Base-by-base conservation (phyloP, 1,140 invertebrate genomes). In the Tetragonula clypearis region DNA sequence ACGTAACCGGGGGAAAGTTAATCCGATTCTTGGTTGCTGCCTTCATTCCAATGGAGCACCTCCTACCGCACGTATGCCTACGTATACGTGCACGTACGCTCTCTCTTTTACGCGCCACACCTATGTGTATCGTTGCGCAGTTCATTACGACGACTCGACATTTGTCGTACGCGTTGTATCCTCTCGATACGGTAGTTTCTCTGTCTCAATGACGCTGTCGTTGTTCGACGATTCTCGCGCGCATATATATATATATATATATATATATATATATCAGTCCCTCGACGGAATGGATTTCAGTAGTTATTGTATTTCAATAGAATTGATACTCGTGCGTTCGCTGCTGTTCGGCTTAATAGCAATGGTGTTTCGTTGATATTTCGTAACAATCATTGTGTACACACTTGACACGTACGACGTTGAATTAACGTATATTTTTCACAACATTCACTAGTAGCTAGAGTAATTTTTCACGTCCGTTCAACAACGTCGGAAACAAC, bases 51-150 rank as follows among this genome's bases (percentile, higher is more conserved):
- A 23, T 8, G 21, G 23, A 55, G 65, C n/a, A 77, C 41, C 65
- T 85, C 41, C 65, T 85, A 53, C 56, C 17, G 55, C 55, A 81
- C 66, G 65, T 87, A 53, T 62, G 26, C n/a, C 65, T 60, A 77
- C 58, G 35, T 30, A 74, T 68, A 71, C 69, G 78, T 81, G 68
- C 56, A 62, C 60, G 77, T 73, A 66, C 83, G 78, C 89, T 87
- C 83, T 84, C 88, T 90, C 82, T 85, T 90, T 90, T 66, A 76
- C 80, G 78, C 77, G 88, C 86, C 89, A 90, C 88, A 90, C 88
- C 89, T 90, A 90, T 88, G 68, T n/a, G n/a, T n/a, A n/a, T 62
- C 82, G 65, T 84, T 82, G 72, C 86, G 78, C 81, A 79, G 81
- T 74, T 82, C 75, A 90, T 90, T 66, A 77, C 77, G 79, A 77